Base-by-base conservation (phyloP, 2,888 invertebrate species). In the Gastracanthus pulcherrimus region DNA sequence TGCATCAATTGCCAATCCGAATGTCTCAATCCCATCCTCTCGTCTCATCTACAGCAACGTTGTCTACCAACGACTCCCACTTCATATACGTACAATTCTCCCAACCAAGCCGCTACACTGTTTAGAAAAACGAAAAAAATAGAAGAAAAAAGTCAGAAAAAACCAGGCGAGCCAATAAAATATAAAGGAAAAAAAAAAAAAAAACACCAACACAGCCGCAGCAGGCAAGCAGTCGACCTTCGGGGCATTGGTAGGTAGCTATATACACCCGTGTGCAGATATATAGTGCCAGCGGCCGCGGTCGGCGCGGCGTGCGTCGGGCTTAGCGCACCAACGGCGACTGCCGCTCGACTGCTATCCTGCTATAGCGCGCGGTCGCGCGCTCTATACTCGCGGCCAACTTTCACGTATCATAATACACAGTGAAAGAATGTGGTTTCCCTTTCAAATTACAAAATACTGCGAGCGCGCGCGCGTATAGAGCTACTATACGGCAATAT, bases 361-460 rank as follows among this genome's bases (percentile, higher is more conserved):
- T n/a, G 85, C 84, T 79, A 86, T 84, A 85, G 75, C 76, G 67
- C 74, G 82, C 82, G 83, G 45, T 4, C 84, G 85, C 83, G 84
- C 84, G 83, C 83, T 84, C 85, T 87, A n/a, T n/a, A n/a, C n/a
- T n/a, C n/a, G n/a, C 87, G 88, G 88, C 88, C 88, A 90, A 90
- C 90, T 90, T 90, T 90, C 90, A 90, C 90, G 90, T 90, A 90
- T 90, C 89, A 90, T 90, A 90, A 90, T 90, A 89, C 88, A 88
- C 88, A 88, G 89, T 89, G 87, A 88, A 90, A 90, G 90, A 90
- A 90, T 90, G 90, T 89, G 89, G 90, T 90, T 90, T 90, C 89
- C 90, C 90, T 90, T 90, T 90, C 90, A 90, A 90, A 90, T 90
- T 90, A 90, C 90, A 90, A 90, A 90, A 90, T 90, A 89, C 87